Percentiles rank a stretch among this genome's conserved stretches.
phyloP scores from a whole-genome alignment of 2,888 invertebrate species.

The Tetragnatha montana region DNA sequence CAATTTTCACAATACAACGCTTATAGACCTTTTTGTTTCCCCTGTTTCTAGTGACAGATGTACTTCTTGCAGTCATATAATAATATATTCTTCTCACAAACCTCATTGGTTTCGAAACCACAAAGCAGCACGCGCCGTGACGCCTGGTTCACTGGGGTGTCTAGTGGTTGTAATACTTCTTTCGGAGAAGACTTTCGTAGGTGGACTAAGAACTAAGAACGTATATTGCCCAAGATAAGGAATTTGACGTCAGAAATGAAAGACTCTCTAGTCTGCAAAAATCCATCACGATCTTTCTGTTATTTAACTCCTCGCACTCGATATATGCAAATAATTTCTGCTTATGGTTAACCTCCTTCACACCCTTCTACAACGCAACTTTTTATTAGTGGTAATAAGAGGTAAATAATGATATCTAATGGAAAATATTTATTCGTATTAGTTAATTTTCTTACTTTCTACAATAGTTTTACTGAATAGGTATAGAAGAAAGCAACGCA shows the following conservation, averaged over 20 bases:
- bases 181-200: not conserved
- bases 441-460: not conserved
- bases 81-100: constrained; percentile 15
- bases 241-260: not conserved
- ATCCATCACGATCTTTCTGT: not conserved
- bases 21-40: no score
- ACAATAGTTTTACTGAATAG: not conserved
- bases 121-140: not conserved
- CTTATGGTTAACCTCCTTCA: no score
- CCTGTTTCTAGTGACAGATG: constrained; percentile 7
- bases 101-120: constrained; percentile 15
- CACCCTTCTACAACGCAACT: no score
- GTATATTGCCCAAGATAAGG: not conserved
- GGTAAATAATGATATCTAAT: not conserved
- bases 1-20: no score
- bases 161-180: not conserved
- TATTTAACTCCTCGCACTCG: no score
- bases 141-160: not conserved
- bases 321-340: no score
- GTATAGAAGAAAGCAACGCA: not conserved
- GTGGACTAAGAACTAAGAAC: not conserved
- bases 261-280: not conserved
- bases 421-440: not conserved
- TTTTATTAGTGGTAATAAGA: not conserved
- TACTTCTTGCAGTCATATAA: not conserved